Conservation (phyloP, 2,888 invertebrate species). For the Lordiphosa andalusiaca region DNA sequence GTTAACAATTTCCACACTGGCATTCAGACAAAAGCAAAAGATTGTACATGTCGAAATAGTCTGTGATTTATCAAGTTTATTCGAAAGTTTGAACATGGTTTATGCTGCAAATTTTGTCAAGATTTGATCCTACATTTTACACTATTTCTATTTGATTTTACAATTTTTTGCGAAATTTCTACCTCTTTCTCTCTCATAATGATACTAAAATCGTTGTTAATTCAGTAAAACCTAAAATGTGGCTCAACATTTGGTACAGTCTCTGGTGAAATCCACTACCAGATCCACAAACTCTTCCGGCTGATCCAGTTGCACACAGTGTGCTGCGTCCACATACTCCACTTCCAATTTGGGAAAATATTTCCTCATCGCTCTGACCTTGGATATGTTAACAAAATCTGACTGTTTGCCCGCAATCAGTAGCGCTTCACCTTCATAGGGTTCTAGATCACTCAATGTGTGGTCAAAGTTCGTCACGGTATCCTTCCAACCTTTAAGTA, state of each 20-base stretch:
- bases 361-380: conserved; percentile 17
- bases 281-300: conserved; percentile 25
- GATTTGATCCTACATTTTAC: too few relatives aligned
- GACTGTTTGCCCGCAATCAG: conserved; percentile 27
- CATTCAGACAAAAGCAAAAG: conserved; percentile 22
- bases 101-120: neutral
- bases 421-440: conserved; percentile 34
- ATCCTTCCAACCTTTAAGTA: conserved; percentile 25
- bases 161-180: too few relatives aligned
- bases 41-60: conserved; percentile 15
- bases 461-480: conserved; percentile 23
- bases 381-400: conserved; percentile 10
- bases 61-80: conserved; percentile 4
- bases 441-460: conserved; percentile 15
- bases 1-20: conserved; percentile 1
- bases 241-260: conserved; percentile 10
- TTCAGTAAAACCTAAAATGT: too few relatives aligned
- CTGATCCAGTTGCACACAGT: conserved; percentile 22
- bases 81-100: conserved; percentile 4
- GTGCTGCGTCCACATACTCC: conserved; percentile 26
- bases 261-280: conserved; percentile 28
- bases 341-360: conserved; percentile 38
- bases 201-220: too few relatives aligned
- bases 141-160: too few relatives aligned
- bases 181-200: too few relatives aligned